A percentile compares a stretch with the other conserved stretches of the same genome.
These are phyloP conservation scores for Drosophila mayaguana DNA, from an alignment of 2,888 invertebrate species.

Conservation along the genomic window DNA sequence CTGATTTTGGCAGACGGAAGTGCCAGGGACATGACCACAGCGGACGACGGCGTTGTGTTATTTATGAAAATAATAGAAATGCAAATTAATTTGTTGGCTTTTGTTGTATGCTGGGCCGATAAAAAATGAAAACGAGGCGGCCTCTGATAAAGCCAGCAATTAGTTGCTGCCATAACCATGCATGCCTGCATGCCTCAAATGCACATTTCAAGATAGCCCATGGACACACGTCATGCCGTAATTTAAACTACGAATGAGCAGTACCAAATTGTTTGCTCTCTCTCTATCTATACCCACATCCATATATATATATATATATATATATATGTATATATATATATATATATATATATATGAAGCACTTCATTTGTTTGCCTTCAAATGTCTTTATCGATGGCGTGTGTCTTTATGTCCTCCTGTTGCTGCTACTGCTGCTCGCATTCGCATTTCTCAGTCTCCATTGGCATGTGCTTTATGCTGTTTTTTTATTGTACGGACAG, in stretches of 20 bases:
- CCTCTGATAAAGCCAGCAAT: slow-evolving; percentile 75
- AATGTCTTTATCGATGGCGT: slow-evolving; percentile 58
- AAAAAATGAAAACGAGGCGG: slow-evolving; percentile 39
- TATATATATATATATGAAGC: slow-evolving; percentile 41
- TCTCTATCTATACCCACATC: not conserved
- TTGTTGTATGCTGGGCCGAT: slow-evolving; percentile 28
- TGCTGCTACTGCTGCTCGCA: not conserved
- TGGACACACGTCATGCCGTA: slow-evolving; percentile 20
- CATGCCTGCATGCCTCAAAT: slow-evolving; percentile 11
- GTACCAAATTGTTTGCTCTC: slow-evolving; percentile 52
- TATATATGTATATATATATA: not conserved
- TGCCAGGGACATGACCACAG: slow-evolving; percentile 42
- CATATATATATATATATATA: too few species aligned
- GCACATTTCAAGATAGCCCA: slow-evolving; percentile 44
- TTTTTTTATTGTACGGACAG: slow-evolving; percentile 45
- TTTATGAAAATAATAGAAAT: slow-evolving; percentile 80
- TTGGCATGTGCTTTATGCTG: slow-evolving; percentile 35
- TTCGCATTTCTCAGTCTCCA: slow-evolving; percentile 23
- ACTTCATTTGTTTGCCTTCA: slow-evolving; percentile 63
- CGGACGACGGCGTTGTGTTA: slow-evolving; percentile 56
- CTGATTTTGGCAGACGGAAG: slow-evolving; percentile 62
- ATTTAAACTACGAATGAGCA: slow-evolving; percentile 75
- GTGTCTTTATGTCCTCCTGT: slow-evolving; percentile 31
- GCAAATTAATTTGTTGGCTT: slow-evolving; percentile 71
- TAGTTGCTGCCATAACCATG: slow-evolving; percentile 38